Evolutionary conservation across 2,888 invertebrate genomes (phyloP).

Genomic region (Diarsia mendica): DNA sequence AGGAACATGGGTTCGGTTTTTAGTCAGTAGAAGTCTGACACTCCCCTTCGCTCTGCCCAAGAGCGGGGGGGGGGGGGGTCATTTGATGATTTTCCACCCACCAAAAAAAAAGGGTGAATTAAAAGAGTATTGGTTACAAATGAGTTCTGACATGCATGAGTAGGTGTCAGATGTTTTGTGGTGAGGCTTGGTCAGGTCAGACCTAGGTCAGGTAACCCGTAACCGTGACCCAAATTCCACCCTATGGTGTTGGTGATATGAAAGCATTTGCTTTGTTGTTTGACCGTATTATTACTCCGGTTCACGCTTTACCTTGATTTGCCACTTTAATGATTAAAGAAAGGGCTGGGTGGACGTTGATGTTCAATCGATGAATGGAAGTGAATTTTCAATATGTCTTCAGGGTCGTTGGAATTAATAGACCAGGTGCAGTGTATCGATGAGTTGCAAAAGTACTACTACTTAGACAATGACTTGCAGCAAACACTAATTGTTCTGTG

Average conservation of each 20-base stretch:
- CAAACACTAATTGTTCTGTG: neutral
- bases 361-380: constrained; percentile 28
- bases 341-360: constrained; percentile 9
- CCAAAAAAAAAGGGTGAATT: constrained; percentile 1
- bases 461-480: neutral
- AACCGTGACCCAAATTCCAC: constrained; percentile 61
- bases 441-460: constrained; percentile 8
- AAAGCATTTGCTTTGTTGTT: constrained; percentile 50
- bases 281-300: constrained; percentile 25
- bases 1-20: no score
- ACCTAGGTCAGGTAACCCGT: constrained; percentile 60
- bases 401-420: constrained; percentile 7
- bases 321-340: constrained; percentile 41
- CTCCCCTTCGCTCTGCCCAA: no score
- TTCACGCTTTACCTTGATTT: constrained; percentile 39
- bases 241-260: constrained; percentile 35
- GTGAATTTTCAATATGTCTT: constrained; percentile 1
- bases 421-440: neutral
- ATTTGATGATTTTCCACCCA: no score
- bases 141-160: constrained; percentile 47
- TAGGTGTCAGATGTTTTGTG: constrained; percentile 38
- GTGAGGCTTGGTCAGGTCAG: constrained; percentile 60
- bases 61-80: no score
- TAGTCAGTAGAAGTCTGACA: no score
- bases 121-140: constrained; percentile 34